These are phyloP conservation scores for Trachymyrmex septentrionalis DNA, from an alignment of 1,140 invertebrate species.

Conservation along the genomic window DNA sequence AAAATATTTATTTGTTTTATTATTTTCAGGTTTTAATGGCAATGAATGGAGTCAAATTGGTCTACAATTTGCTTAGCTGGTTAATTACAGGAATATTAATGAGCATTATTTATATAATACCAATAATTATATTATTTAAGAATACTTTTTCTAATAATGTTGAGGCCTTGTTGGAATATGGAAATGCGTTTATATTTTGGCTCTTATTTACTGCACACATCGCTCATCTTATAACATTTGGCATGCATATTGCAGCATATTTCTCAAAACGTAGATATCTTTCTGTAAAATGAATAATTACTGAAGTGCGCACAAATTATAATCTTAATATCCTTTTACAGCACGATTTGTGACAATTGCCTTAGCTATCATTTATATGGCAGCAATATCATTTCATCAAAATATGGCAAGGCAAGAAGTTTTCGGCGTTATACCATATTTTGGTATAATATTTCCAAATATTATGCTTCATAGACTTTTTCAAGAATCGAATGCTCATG, in stretches of 20 bases:
- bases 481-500: constrained; percentile 74
- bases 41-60: constrained; percentile 83
- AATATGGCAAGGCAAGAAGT: constrained; percentile 22
- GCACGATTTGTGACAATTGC: constrained; percentile 56
- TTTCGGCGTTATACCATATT: constrained; percentile 61
- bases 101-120: too few species aligned
- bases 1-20: constrained; percentile 43
- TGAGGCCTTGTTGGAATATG: constrained; percentile 81
- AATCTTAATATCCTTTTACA: constrained; percentile 48
- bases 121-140: constrained; percentile 79
- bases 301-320: neutral
- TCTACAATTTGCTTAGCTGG: constrained; percentile 81
- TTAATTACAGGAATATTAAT: too few species aligned
- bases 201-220: constrained; percentile 57
- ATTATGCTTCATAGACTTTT: constrained; percentile 72
- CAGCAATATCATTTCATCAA: constrained; percentile 50
- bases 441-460: constrained; percentile 77
- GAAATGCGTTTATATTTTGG: constrained; percentile 84
- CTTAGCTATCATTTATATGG: constrained; percentile 59
- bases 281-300: neutral
- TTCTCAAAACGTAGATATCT: too few species aligned
- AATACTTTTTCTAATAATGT: constrained; percentile 78
- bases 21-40: constrained; percentile 82
- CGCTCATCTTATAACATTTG: too few species aligned
- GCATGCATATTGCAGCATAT: too few species aligned